Evolutionary conservation across 2,797 vertebrate genomes (phyloP), one percentile per base, ranked within the genome.

Genomic region (Sebastes oblongus): DNA sequence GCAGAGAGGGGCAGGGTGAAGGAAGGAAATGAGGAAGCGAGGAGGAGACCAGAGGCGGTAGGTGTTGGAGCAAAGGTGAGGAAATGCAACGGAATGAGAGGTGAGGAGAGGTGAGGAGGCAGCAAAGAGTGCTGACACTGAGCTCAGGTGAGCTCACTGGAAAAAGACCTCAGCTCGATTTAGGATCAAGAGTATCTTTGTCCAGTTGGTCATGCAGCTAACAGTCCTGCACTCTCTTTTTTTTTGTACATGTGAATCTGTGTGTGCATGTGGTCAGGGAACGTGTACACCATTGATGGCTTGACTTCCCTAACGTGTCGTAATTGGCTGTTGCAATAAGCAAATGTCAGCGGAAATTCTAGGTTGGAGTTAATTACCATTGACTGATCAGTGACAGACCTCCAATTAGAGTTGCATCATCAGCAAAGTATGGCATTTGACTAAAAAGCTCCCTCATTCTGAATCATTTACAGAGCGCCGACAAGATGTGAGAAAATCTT

Each of bases 291-390:
- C 36, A 76, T 32, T 59, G 71, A 77, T 61, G 65, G 29, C 46
- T 69, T 22, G 22, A 64, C 67, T 42, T 73, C 65, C 59, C 64
- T 25, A 76, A 66, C 18, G n/a, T 65, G 60, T 34, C 2, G 2
- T 87, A 86, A 90, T 75, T 89, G 74, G 66, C 59, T 59, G 70
- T 69, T 90, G 75, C 29, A 79, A 75, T 55, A 36, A 69, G 59
- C 34, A 81, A 88, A 77, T 72, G 75, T 73, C 77, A 71, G 60
- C n/a, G n/a, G 46, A 83, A 90, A 89, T 89, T 75, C 46, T 78
- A 69, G 78, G 75, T 64, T 82, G 62, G 67, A 75, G 75, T 85
- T 88, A 79, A 89, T 92, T 79, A 80, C 81, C 52, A 86, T 72
- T 83, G 75, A 75, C 70, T 70, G 68, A 90, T 89, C 65, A 77